Percentiles rank a stretch among this genome's conserved stretches.
These are phyloP conservation scores for Cremastobaeus sp. DNA, from an alignment of 2,888 invertebrate species.

Conservation along the genomic window DNA sequence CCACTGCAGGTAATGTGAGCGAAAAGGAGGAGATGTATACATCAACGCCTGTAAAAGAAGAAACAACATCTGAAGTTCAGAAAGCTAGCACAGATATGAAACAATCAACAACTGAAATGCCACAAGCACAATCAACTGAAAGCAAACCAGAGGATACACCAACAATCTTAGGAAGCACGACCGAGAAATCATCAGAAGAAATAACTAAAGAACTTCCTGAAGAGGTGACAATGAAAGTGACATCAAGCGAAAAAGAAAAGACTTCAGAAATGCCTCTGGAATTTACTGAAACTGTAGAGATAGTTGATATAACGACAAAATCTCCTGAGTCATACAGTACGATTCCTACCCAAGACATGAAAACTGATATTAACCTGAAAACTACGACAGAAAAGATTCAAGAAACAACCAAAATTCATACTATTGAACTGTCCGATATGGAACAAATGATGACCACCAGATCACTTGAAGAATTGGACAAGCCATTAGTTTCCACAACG, in stretches of 20 bases:
- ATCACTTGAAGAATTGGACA: slow-evolving; percentile 40
- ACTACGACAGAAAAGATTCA: slow-evolving; percentile 17
- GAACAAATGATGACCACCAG: slow-evolving; percentile 33
- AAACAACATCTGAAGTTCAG: slow-evolving; percentile 31
- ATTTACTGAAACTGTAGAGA: slow-evolving; percentile 16
- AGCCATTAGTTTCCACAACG: slow-evolving; percentile 23
- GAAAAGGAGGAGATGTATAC: slow-evolving; percentile 15
- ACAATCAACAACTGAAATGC: slow-evolving; percentile 45
- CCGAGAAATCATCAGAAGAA: too few relatives aligned
- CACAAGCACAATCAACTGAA: slow-evolving; percentile 36
- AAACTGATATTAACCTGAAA: slow-evolving; percentile 49
- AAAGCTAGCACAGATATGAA: slow-evolving; percentile 38
- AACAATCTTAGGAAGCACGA: too few relatives aligned
- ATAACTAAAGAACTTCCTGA: slow-evolving; percentile 8
- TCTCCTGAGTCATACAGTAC: slow-evolving; percentile 36
- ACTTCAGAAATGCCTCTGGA: slow-evolving; percentile 13
- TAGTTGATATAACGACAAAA: slow-evolving; percentile 4
- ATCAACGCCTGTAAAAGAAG: slow-evolving; percentile 8
- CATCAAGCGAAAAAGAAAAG: slow-evolving; percentile 12
- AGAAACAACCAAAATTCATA: slow-evolving; percentile 10
- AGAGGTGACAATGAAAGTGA: slow-evolving; percentile 7
- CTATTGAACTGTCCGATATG: slow-evolving; percentile 52
- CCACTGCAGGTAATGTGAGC: slow-evolving; percentile 24
- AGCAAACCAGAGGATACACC: slow-evolving; percentile 18
- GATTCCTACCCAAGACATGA: slow-evolving; percentile 42